Percentiles rank a stretch among this genome's conserved stretches.
These are phyloP conservation scores for Monarcha castaneiventris DNA, from an alignment of 2,113 vertebrate species.

Conservation along the genomic window DNA sequence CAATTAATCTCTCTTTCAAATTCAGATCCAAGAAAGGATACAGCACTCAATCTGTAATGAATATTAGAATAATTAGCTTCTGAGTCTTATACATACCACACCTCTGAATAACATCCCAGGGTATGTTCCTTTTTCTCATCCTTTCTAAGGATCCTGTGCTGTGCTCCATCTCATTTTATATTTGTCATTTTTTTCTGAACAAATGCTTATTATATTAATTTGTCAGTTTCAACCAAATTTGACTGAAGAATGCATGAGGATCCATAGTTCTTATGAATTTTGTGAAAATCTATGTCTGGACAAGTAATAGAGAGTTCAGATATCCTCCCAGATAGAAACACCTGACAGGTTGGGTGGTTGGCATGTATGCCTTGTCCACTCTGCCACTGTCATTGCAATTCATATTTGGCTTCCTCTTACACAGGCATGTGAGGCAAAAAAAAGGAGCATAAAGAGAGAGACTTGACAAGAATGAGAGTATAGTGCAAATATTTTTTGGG, in stretches of 20 bases:
- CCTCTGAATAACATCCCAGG: background rate
- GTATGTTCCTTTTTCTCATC: background rate
- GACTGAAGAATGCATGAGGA: background rate
- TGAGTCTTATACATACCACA: background rate
- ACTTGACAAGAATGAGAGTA: background rate
- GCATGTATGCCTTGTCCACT: background rate
- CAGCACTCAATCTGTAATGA: background rate
- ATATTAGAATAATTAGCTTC: background rate
- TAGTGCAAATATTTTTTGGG: background rate
- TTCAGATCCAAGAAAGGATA: background rate
- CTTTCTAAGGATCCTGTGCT: background rate
- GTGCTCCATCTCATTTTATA: background rate
- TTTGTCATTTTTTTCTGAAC: background rate
- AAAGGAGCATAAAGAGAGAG: background rate
- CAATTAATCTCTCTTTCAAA: background rate
- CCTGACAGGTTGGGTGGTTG: background rate
- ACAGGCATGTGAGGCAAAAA: background rate
- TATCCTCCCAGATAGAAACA: background rate
- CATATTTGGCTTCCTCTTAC: background rate
- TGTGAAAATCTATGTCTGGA: background rate
- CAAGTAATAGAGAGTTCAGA: background rate
- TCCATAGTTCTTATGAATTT: background rate
- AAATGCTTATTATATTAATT: background rate
- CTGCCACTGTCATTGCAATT: background rate
- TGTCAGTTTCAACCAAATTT: background rate